Conservation (phyloP, 2,888 invertebrate species). For the Morpho helenor region DNA sequence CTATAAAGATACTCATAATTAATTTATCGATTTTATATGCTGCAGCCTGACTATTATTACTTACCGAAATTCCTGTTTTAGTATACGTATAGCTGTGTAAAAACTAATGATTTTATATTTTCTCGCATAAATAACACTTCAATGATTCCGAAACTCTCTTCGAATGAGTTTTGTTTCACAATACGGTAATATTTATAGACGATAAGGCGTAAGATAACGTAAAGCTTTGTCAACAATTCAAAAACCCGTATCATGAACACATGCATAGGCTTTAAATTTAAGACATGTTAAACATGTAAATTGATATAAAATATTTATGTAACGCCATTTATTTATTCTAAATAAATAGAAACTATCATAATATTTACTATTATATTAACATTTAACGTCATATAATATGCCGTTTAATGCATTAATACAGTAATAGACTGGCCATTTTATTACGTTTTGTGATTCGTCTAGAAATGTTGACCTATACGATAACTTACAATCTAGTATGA, state of each 20-base stretch:
- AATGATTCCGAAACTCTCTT: too few relatives aligned
- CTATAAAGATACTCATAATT: too few relatives aligned
- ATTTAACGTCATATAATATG: not conserved
- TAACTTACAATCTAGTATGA: constrained; percentile 20
- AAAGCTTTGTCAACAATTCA: not conserved
- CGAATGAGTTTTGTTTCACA: too few relatives aligned
- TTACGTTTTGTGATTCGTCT: constrained; percentile 9
- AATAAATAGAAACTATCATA: not conserved
- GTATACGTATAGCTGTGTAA: too few relatives aligned
- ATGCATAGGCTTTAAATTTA: not conserved
- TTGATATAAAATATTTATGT: not conserved
- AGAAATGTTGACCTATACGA: constrained; percentile 17
- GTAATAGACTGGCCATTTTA: constrained; percentile 9
- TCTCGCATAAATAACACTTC: too few relatives aligned
- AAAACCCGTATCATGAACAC: not conserved
- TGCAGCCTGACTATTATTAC: too few relatives aligned
- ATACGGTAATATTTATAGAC: too few relatives aligned
- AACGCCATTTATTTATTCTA: not conserved
- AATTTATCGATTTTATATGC: too few relatives aligned
- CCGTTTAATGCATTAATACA: not conserved
- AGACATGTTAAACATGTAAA: constrained; percentile 1
- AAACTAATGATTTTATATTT: too few relatives aligned
- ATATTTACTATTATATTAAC: not conserved
- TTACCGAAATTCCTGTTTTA: too few relatives aligned
- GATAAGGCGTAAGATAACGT: not conserved